Percentiles rank a stretch among this genome's conserved stretches.
Evolutionary conservation across 1,140 invertebrate genomes (phyloP).

Genomic region (Paraescarpia echinospica): DNA sequence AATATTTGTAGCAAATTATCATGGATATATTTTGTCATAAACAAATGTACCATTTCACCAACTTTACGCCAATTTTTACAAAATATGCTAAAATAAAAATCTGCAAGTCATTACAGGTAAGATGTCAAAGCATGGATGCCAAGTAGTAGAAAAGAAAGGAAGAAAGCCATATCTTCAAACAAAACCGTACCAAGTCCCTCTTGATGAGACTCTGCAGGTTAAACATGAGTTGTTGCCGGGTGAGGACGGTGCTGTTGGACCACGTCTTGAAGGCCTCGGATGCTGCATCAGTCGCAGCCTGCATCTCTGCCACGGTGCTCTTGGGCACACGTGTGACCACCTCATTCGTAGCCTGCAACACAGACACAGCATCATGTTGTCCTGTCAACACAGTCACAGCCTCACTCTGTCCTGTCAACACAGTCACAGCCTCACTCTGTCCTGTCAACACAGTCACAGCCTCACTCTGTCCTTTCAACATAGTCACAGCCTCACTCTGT

Average conservation of each 20-base stretch:
- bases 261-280: conserved; percentile 83
- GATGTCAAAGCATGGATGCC: neutral
- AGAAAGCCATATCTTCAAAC: neutral
- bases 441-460: too few relatives aligned
- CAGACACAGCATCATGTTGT: neutral
- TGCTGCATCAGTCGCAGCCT: conserved; percentile 82
- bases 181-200: conserved; percentile 68
- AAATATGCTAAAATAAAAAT: neutral
- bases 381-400: neutral
- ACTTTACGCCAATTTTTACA: neutral
- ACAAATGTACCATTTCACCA: neutral
- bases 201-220: conserved; percentile 81
- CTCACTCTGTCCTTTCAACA: neutral
- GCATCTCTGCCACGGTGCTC: conserved; percentile 87
- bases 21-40: neutral
- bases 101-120: neutral
- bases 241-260: conserved; percentile 89
- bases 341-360: conserved; percentile 66
- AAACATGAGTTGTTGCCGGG: conserved; percentile 95
- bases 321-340: conserved; percentile 84
- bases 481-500: neutral
- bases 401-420: neutral
- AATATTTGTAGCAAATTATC: neutral
- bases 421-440: neutral
- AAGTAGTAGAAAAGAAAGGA: neutral